Base-by-base conservation (phyloP, 2,888 invertebrate genomes). In the Chaetogeoica ovagalla region DNA sequence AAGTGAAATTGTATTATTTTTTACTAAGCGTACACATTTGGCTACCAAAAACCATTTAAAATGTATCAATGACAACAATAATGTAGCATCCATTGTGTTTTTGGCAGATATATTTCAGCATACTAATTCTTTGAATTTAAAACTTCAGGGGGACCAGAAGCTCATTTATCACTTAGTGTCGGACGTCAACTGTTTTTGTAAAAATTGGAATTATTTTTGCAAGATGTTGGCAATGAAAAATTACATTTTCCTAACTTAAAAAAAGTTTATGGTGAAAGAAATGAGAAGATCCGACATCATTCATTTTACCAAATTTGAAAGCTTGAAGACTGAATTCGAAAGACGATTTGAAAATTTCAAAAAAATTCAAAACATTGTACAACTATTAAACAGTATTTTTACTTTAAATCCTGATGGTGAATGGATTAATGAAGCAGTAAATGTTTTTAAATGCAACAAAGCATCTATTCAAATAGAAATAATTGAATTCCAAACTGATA, bases 281-380 rank as follows among this genome's bases (percentile, higher is more conserved):
- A n/a, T 7, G 4, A n/a, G 57, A 57, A n/a, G n/a, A n/a, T n/a
- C n/a, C n/a, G 7, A 19, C n/a, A 59, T 59, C 21, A 59, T 8
- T 7, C 5, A 69, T 68, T 75, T 75, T 23, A 37, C 7, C n/a
- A 11, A 62, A 19, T 30, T 23, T 37, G 17, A 5, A 23, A 72
- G n/a, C 60, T 62, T 43, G 21, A 59, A 57, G 19, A 59, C 11
- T 71, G 52, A 55, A 71, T 71, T 59, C 5, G 63, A 65, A 62
- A 74, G 21, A 72, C 39, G 55, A 39, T 59, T 71, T 52, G 59
- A 13, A 30, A 30, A 59, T 71, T 71, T 71, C 59, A 71, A 30
- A 55, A 71, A 37, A 23, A 71, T 52, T n/a, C 19, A 63, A 63
- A 30, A 37, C 59, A 30, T 57, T 23, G 71, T 71, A 71, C 55